Evolutionary conservation across 2,113 vertebrate species (phyloP), one percentile per base, ranked within the genome.

Genomic region (Irena cyanogastra): DNA sequence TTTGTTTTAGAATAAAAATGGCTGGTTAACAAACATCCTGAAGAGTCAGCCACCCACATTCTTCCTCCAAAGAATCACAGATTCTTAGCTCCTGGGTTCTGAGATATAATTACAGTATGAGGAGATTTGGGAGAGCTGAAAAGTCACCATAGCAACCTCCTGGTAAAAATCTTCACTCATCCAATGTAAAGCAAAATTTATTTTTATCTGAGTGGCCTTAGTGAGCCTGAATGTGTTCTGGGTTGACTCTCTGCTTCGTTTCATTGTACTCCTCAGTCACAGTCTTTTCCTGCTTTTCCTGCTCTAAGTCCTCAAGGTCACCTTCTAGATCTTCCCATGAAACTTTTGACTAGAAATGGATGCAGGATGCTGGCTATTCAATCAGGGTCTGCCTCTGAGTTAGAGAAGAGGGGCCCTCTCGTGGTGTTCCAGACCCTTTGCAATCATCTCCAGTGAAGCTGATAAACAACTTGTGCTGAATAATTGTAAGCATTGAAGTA

Each of bases 101-200:
- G 90, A 97, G 91, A 95, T 72, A 92, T 91, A 97, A 97, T 95
- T 96, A 93, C 90, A 65, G 57, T 72, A 87, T 3, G n/a, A 74
- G 96, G 88, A 96, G 92, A 79, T 96, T 96, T 97, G 94, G 94
- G 96, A 97, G 94, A 98, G 85, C 93, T 97, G 96, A 95, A 86
- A 97, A 94, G 89, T 98, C 95, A 89, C 97, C 96, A 97, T 97
- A 97, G 97, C 96, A 98, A 98, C 97, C 89, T 90, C 89, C 61
- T 64, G 81, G 64, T 82, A 96, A 95, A 96, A 96, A 93, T 96
- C 94, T 95, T 95, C 0, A 0, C 66, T 53, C 26, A 53, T 41
- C 49, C 35, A 53, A 53, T 31, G 68, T 86, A 24, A 89, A 87
- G 80, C 45, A 61, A 97, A 95, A 95, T 80, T 83, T 93, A 33